These are phyloP conservation scores for Campoplex nolae DNA, from an alignment of 2,888 invertebrate species.

Conservation along the genomic window DNA sequence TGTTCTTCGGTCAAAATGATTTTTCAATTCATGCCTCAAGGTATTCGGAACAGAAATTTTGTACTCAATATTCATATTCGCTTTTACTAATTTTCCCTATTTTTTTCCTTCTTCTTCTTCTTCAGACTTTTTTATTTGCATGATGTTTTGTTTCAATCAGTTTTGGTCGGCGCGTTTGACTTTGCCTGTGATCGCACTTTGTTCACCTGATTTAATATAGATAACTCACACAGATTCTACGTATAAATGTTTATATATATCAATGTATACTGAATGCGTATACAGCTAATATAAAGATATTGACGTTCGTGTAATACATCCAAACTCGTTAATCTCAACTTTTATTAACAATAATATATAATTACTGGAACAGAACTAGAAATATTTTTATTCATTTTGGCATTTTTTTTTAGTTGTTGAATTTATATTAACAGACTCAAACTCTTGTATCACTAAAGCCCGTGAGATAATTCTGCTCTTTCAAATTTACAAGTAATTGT, in stretches of 20 bases:
- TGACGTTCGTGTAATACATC: background rate
- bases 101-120: background rate
- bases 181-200: constrained; percentile 14
- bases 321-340: background rate
- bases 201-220: background rate
- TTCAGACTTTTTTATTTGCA: background rate
- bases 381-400: background rate
- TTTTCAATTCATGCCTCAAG: background rate
- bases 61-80: background rate
- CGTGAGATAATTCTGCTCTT: background rate
- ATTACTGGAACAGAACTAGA: background rate
- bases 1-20: background rate
- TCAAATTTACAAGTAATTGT: background rate
- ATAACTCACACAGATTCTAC: background rate
- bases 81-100: background rate
- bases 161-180: background rate
- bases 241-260: background rate
- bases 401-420: background rate
- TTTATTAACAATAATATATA: background rate
- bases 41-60: background rate
- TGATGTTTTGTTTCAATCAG: background rate
- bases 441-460: background rate
- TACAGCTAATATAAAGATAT: background rate
- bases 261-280: background rate
- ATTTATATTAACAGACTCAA: background rate